phyloP scores from a whole-genome alignment of 1,140 invertebrate genomes.

The Panagrolaimus sp. region DNA sequence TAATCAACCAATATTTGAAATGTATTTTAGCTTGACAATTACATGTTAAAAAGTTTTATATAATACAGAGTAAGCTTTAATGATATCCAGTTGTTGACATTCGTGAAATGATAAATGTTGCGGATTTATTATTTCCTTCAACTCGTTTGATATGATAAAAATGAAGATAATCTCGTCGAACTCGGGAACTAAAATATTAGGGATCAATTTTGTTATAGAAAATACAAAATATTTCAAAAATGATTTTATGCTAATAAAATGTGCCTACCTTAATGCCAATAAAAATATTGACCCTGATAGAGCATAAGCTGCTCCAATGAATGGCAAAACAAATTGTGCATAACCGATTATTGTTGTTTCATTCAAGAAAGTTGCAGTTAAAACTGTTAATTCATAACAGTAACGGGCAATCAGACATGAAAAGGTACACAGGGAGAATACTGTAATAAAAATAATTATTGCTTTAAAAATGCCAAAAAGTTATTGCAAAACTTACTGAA shows the following conservation, averaged over 20 bases:
- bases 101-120: too few species aligned
- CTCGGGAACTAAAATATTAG: not conserved
- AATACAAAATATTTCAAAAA: not conserved
- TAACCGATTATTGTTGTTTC: not conserved
- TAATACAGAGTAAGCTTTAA: too few species aligned
- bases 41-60: too few species aligned
- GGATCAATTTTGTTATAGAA: not conserved
- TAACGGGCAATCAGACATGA: not conserved
- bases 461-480: not conserved
- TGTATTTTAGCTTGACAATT: too few species aligned
- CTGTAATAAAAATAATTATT: not conserved
- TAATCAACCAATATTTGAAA: too few species aligned
- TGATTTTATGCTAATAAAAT: not conserved
- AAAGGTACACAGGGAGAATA: not conserved
- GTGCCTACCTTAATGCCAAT: not conserved
- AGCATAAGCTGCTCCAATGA: not conserved
- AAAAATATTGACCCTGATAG: not conserved
- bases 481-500: not conserved
- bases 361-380: conserved; percentile 1
- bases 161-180: not conserved
- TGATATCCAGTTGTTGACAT: too few species aligned
- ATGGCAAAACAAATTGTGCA: conserved; percentile 2
- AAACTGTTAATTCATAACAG: not conserved
- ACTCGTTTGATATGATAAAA: not conserved
- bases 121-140: too few species aligned